phyloP scores from a whole-genome alignment of 2,113 vertebrate species.

The Bungarus multicinctus region DNA sequence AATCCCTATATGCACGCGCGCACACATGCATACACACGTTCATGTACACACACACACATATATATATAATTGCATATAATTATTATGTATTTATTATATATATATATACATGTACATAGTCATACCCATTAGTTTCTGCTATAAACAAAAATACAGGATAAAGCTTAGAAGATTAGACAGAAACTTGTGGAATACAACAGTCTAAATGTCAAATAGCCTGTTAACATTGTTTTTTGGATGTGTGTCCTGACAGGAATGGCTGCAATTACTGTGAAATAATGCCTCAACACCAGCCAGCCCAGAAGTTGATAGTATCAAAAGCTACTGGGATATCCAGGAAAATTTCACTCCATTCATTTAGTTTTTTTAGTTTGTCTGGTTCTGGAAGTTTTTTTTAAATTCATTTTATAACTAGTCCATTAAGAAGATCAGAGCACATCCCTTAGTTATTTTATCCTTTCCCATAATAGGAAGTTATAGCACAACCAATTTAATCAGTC shows the following conservation, averaged over 20 bases:
- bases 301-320: neutral
- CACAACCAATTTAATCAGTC: neutral
- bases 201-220: neutral
- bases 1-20: too few relatives aligned
- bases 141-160: neutral
- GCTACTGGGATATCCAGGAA: neutral
- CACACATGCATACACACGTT: too few relatives aligned
- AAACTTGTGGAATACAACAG: neutral
- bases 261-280: neutral
- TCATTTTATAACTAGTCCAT: neutral
- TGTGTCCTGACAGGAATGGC: neutral
- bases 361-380: neutral
- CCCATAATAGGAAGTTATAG: neutral
- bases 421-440: neutral
- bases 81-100: too few relatives aligned
- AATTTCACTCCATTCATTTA: neutral
- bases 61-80: too few relatives aligned
- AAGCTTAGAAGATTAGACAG: neutral
- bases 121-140: neutral
- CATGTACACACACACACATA: too few relatives aligned
- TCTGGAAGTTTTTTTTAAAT: neutral
- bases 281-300: neutral
- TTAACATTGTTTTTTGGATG: neutral
- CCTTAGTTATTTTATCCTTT: neutral
- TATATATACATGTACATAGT: neutral